Evolutionary conservation across 2,888 invertebrate genomes (phyloP).

Genomic region (Melangyna quadrimaculata): DNA sequence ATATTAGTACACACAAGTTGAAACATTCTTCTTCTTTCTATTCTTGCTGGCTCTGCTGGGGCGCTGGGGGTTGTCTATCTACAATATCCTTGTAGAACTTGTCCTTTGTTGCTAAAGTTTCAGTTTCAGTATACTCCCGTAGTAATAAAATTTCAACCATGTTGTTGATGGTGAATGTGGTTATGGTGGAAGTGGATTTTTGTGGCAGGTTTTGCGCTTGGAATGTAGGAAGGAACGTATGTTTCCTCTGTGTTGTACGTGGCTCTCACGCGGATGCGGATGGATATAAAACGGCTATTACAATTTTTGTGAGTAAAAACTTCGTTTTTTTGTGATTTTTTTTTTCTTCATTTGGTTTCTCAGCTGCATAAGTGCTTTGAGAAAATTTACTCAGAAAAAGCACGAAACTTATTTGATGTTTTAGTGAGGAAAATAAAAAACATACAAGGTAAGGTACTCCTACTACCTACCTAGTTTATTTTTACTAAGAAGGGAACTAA

Average conservation of each 20-base stretch:
- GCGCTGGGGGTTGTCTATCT: background rate
- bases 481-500: background rate
- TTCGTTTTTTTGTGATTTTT: background rate
- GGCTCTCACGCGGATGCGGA: slow-evolving; percentile 35
- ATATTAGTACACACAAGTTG: slow-evolving; percentile 62
- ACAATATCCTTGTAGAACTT: background rate
- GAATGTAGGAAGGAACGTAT: slow-evolving; percentile 50
- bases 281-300: slow-evolving; percentile 18
- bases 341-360: background rate
- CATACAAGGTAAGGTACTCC: too few species aligned
- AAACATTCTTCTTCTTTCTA: slow-evolving; percentile 22
- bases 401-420: slow-evolving; percentile 26
- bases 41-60: background rate
- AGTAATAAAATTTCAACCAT: slow-evolving; percentile 17
- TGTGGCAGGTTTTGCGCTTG: slow-evolving; percentile 23
- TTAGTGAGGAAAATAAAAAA: background rate
- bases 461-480: background rate
- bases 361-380: slow-evolving; percentile 34
- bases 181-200: slow-evolving; percentile 1
- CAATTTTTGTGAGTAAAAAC: background rate
- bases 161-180: background rate
- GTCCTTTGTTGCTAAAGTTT: slow-evolving; percentile 38
- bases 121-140: slow-evolving; percentile 52
- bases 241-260: slow-evolving; percentile 52
- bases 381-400: slow-evolving; percentile 27